A percentile compares a stretch with the other conserved stretches of the same genome.
Evolutionary conservation across 53 echinoderm and acorn worm species (phyloP).

Genomic region (Patiria pectinifera): DNA sequence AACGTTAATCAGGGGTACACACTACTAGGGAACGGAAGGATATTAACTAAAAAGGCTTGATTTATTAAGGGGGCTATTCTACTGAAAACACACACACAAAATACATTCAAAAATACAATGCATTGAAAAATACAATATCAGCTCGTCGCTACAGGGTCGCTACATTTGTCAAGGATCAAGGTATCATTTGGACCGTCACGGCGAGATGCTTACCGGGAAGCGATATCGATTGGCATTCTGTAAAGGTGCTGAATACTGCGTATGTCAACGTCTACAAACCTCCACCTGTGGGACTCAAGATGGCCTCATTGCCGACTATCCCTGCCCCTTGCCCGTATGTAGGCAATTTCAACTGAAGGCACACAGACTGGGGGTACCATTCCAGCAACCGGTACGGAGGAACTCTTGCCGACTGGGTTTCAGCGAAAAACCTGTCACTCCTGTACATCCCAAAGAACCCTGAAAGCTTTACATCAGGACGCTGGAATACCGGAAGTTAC

Average conservation of each 20-base stretch:
- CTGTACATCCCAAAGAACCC: background rate
- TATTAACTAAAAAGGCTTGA: too few species aligned
- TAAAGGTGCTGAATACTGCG: background rate
- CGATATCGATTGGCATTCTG: background rate
- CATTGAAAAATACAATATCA: background rate
- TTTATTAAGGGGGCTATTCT: too few species aligned
- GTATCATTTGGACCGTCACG: background rate
- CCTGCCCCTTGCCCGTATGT: background rate
- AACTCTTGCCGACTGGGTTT: slow-evolving; percentile 9
- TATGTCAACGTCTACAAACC: slow-evolving; percentile 33
- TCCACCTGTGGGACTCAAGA: background rate
- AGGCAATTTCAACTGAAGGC: slow-evolving; percentile 40
- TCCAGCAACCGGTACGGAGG: background rate
- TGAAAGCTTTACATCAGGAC: slow-evolving; percentile 22
- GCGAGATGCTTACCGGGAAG: background rate
- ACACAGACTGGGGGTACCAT: slow-evolving; percentile 32
- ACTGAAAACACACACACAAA: too few species aligned
- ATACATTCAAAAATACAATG: too few species aligned
- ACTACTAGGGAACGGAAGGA: too few species aligned
- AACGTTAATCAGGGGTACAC: too few species aligned
- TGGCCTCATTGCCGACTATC: background rate
- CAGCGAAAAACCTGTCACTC: slow-evolving; percentile 8
- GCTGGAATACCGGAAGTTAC: slow-evolving; percentile 26
- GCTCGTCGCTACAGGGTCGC: background rate
- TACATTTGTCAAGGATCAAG: slow-evolving; percentile 6